These are phyloP conservation scores for Autographa gamma DNA, from an alignment of 2,888 invertebrate species.

Conservation along the genomic window DNA sequence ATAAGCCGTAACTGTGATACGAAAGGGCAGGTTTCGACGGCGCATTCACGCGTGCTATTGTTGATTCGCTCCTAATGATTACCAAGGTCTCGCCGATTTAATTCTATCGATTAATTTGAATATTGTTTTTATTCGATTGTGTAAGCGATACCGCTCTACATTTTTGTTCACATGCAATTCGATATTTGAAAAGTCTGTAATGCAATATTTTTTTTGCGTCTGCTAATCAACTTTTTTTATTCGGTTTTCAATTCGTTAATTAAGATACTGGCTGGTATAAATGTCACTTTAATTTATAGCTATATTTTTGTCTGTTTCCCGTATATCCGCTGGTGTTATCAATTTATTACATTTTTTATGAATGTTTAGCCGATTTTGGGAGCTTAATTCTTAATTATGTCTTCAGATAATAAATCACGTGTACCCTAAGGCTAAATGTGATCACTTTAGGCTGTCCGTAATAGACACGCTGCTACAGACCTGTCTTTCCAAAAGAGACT, in stretches of 20 bases:
- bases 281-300: slow-evolving; percentile 16
- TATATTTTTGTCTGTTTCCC: slow-evolving; percentile 11
- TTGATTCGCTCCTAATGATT: slow-evolving; percentile 36
- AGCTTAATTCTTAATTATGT: slow-evolving; percentile 21
- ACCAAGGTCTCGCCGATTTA: slow-evolving; percentile 42
- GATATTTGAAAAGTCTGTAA: not conserved
- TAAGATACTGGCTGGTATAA: slow-evolving; percentile 10
- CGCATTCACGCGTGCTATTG: slow-evolving; percentile 46
- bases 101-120: slow-evolving; percentile 7
- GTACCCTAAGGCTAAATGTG: slow-evolving; percentile 39
- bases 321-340: slow-evolving; percentile 23
- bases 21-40: slow-evolving; percentile 61
- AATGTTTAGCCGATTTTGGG: slow-evolving; percentile 26
- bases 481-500: slow-evolving; percentile 43
- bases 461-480: slow-evolving; percentile 33
- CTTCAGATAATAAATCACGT: slow-evolving; percentile 41
- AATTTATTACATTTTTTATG: slow-evolving; percentile 38
- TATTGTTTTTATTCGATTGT: slow-evolving; percentile 5
- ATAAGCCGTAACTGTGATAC: slow-evolving; percentile 65
- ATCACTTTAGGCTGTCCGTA: slow-evolving; percentile 24
- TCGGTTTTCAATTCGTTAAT: slow-evolving; percentile 9
- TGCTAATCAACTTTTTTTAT: not conserved
- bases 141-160: not conserved
- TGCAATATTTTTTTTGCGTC: not conserved
- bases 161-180: slow-evolving; percentile 13